Base-by-base conservation (phyloP, 2,888 invertebrate species). In the Phalera bucephala region DNA sequence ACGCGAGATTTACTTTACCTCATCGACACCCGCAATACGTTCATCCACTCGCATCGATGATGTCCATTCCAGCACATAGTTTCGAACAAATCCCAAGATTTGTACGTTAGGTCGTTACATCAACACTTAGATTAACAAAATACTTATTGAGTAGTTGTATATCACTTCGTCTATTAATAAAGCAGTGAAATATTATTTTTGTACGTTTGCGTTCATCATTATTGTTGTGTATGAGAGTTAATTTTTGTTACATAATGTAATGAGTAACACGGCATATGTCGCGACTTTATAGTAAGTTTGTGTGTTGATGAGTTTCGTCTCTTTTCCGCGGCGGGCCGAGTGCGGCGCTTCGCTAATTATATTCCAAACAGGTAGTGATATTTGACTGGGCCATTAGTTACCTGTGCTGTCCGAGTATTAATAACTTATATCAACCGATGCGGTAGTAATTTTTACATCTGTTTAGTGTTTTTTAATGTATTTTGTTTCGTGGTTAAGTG, bases 271-370 rank as follows among this genome's bases (percentile, higher is more conserved):
- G 79, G 73, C 63, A 57, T 63, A 61, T 75, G 70, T 72, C 65
- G 76, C 73, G 80, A 80, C 74, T 71, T 59, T 80, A 66, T 77
- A 64, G 60, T 80, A 76, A 78, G 76, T 80, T 78, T 72, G 76
- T 76, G 77, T 80, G 77, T 71, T 67, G 70, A 66, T 72, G 65
- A 61, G 60, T 47, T 52, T 55, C n/a, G n/a, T 51, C 49, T 48
- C 55, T 52, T 51, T 49, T 58, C 46, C 42, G 53, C 40, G 57
- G 54, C 50, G 60, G 44, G 60, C 57, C 61, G 75, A 53, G 55
- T 57, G 49, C 52, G 40, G 55, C 49, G 33, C 42, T 44, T 40
- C 20, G 20, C 42, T 37, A 20, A 36, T 32, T 44, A 35, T 52
- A 36, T 37, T 45, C 37, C 40, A 50, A n/a, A 34, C 62, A 56